Base-by-base conservation (phyloP, 1,140 invertebrate species). In the Melanaphis sacchari region DNA sequence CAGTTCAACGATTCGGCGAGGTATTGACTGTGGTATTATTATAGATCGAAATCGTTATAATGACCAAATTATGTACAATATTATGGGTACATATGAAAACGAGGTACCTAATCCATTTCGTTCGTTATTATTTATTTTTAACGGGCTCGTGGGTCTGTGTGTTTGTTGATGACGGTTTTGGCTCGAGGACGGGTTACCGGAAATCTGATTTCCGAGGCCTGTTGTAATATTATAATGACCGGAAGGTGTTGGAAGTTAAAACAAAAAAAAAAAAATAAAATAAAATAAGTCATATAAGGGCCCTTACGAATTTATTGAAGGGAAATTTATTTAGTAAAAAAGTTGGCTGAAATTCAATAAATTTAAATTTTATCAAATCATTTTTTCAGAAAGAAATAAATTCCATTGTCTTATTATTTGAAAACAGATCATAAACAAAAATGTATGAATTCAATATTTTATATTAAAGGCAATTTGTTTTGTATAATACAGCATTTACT, bases 151-250 rank as follows among this genome's bases (percentile, higher is more conserved):
- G 84, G 9, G 84, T 43, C 82, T 21, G 24, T 11, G 82, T 26
- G 82, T 40, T 6, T 84, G 82, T 85, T 31, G 40, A 87, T 49
- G 43, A n/a, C 85, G n/a, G 87, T 52, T 89, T 89, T 49, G 43
- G 87, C 87, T 49, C 87, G 21, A 36, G 46, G 18, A 24, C 31
- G 43, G 31, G 41, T 88, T 15, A 22, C 85, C 85, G 41, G 43
- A 49, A 49, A 36, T 88, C 11, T 21, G 43, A 89, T 89, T 24
- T 52, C 8, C 49, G 18, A 31, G 52, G 31, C 7, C 6, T n/a
- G 1, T 87, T n/a, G 1, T 87, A 43, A 15, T 87, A 43, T 82
- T 87, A 21, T 87, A 43, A 43, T n/a, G 26, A 46, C 31, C 84
- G 84, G 41, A 31, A 43, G 84, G 41, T 43, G 84, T 87, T 46